A percentile compares a stretch with the other conserved stretches of the same genome.
phyloP scores from a whole-genome alignment of 2,113 vertebrate species.

The Myocastor coypus region DNA sequence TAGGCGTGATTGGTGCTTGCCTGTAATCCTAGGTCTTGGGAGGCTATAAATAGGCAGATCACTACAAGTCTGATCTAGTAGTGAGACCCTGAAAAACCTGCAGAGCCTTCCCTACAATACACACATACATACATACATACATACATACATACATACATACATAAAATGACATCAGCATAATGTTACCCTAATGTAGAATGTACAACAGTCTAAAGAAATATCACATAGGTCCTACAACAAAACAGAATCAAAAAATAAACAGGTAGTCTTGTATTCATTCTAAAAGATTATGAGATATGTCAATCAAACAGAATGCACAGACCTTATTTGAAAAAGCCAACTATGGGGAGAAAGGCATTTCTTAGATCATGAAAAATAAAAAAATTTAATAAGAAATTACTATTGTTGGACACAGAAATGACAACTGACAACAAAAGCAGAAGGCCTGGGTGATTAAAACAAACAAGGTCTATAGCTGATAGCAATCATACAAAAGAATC shows the following conservation, averaged over 20 bases:
- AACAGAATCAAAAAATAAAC: background rate
- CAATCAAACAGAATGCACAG: constrained; percentile 15
- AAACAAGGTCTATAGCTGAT: background rate
- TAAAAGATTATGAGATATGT: background rate
- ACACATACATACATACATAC: too few species aligned
- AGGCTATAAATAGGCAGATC: too few species aligned
- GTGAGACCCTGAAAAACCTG: too few species aligned
- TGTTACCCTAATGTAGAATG: constrained; percentile 29
- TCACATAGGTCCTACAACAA: constrained; percentile 39
- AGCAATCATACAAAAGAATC: constrained; percentile 9
- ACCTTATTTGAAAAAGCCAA: constrained; percentile 25
- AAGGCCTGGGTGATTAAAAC: background rate
- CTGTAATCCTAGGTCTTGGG: too few species aligned
- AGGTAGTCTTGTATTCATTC: background rate
- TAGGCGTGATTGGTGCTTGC: too few species aligned
- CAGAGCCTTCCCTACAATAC: too few species aligned
- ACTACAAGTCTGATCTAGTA: too few species aligned
- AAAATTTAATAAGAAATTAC: constrained; percentile 36
- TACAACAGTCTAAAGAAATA: background rate
- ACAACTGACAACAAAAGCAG: background rate
- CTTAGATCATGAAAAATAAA: constrained; percentile 49
- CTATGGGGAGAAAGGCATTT: background rate
- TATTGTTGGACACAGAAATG: constrained; percentile 16
- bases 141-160: too few species aligned
- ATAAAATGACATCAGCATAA: background rate